Base-by-base conservation (phyloP, 1,140 invertebrate genomes). In the Lordiphosa clarofinis region DNA sequence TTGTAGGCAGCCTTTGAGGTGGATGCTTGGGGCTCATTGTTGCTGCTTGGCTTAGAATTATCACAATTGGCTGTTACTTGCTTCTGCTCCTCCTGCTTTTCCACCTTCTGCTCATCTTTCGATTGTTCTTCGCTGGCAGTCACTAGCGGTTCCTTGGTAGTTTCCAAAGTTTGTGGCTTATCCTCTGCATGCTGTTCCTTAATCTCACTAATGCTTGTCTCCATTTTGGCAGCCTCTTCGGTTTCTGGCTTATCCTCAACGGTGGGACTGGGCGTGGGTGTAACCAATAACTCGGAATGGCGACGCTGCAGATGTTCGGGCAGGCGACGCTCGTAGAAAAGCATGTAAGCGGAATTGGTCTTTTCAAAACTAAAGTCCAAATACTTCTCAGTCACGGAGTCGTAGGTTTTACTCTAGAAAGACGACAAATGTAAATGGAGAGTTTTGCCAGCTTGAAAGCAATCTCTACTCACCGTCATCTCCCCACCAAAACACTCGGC, bases 291-390 rank as follows among this genome's bases (percentile, higher is more conserved):
- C 48, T 87, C 79, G 11, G 79, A 73, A 48, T 88, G 86, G 4
- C 78, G 66, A 1, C 87, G 74, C 46, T 88, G 79, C 44, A 88
- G 52, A 33, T 88, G 87, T 44, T 88, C 82, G 12, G 87, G 82
- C 24, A 86, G 50, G 6, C 88, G 86, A 63, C 95, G 92, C 89
- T 98, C 96, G 88, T 99, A 99, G 87, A 99, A 98, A 42, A 99
- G 88, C 97, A 99, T 99, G 81, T 99, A 99, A 1, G 97, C 97
- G 86, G 96, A 97, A 87, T 99, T 98, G 0, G 97, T 98, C 90
- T 98, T 99, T 88, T 99, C 97, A 89, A 98, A 98, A 68, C 96
- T 97, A 76, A 98, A 97, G 84, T 99, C 97, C 94, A 98, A 96
- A 82, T 98, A 98, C 84, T 98, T 98, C 73, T 98, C 97, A 1